These are phyloP conservation scores for Cephus cinctus DNA, from an alignment of 1,140 invertebrate species.

Conservation along the genomic window DNA sequence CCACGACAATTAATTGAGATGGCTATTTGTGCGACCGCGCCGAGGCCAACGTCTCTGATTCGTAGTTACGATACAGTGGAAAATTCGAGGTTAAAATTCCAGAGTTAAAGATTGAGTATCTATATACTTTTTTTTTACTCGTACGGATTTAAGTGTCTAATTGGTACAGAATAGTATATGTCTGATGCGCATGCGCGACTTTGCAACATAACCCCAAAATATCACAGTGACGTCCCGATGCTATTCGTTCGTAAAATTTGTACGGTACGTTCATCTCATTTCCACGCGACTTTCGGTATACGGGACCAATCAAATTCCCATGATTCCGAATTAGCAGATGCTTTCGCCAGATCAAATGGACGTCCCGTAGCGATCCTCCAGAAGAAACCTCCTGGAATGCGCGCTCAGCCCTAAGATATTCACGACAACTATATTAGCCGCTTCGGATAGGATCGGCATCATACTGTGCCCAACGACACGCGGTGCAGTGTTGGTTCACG, in stretches of 20 bases:
- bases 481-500: constrained; percentile 24
- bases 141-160: too few relatives aligned
- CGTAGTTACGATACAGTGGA: too few relatives aligned
- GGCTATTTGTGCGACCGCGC: constrained; percentile 23
- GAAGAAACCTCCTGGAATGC: constrained; percentile 47
- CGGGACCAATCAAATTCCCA: constrained; percentile 56
- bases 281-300: too few relatives aligned
- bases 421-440: constrained; percentile 58
- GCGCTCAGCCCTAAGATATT: constrained; percentile 51
- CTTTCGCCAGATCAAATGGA: constrained; percentile 55
- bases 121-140: too few relatives aligned
- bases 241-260: too few relatives aligned
- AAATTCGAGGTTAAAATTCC: too few relatives aligned
- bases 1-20: constrained; percentile 42
- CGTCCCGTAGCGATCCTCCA: constrained; percentile 49
- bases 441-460: constrained; percentile 54
- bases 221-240: too few relatives aligned
- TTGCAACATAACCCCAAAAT: too few relatives aligned
- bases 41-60: constrained; percentile 8
- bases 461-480: constrained; percentile 50
- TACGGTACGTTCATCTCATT: too few relatives aligned
- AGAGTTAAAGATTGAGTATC: too few relatives aligned
- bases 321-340: constrained; percentile 59
- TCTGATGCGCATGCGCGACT: too few relatives aligned
- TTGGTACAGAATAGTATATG: too few relatives aligned